Base-by-base conservation (phyloP, 1,140 invertebrate species). In the Monomorium pharaonis region DNA sequence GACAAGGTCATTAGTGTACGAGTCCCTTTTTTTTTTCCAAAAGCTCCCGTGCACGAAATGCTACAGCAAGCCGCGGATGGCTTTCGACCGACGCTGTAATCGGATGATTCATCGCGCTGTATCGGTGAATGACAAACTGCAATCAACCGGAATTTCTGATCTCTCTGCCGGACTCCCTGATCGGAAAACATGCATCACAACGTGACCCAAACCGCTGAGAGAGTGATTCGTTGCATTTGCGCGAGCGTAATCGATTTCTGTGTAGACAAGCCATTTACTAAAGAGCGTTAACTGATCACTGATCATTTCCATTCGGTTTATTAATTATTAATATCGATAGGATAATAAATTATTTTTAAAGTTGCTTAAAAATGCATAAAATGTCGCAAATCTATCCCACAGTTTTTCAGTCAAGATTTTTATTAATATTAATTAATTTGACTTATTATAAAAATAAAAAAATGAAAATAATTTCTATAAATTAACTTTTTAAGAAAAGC, bases 1-100 rank as follows among this genome's bases (percentile, higher is more conserved):
- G 63, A 49, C 90, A 89, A 91, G 90, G 81, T 87, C 85, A 60
- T 91, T 91, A 91, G 84, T 89, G 80, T 86, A 76, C 80, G 69
- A 87, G n/a, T n/a, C n/a, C n/a, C n/a, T n/a, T n/a, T n/a, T n/a
- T n/a, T n/a, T 58, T 84, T 91, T 90, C 83, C 56, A 62, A 44
- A 49, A 72, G 51, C 47, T 63, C 63, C 1, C 5, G 21, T n/a
- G n/a, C 49, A 85, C 58, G 42, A 86, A 33, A 2, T 37, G 84
- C 76, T 75, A 37, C 7, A 44, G 76, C 51, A 30, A 86, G 37
- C 51, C 27, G 9, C 54, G 18, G 18, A 2, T n/a, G n/a, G n/a
- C n/a, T 37, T 27, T 27, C 21, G 24, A 16, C 67, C 24, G 10
- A 5, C 33, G 47, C 3, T 54, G 18, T 6, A 81, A n/a, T 81